phyloP scores from a whole-genome alignment of 2,888 invertebrate species.

The Aproaerema taeniolella region DNA sequence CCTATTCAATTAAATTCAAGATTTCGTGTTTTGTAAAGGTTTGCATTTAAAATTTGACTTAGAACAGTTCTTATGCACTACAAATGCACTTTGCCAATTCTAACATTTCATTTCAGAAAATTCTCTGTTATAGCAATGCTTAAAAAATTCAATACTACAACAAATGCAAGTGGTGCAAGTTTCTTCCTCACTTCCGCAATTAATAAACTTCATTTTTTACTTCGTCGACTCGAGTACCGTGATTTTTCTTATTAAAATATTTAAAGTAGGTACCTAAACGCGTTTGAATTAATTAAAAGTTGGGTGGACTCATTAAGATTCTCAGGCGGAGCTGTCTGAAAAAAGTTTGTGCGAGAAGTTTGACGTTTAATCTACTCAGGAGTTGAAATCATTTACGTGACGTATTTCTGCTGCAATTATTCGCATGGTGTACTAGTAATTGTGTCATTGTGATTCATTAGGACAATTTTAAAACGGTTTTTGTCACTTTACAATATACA shows the following conservation, averaged over 20 bases:
- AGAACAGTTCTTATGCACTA: too few relatives aligned
- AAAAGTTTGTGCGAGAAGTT: constrained; percentile 23
- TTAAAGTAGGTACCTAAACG: constrained; percentile 45
- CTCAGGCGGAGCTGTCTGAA: constrained; percentile 28
- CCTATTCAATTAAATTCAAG: too few relatives aligned
- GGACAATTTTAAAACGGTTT: too few relatives aligned
- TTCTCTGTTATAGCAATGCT: too few relatives aligned
- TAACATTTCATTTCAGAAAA: too few relatives aligned
- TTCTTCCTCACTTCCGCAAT: background rate
- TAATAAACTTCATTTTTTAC: background rate
- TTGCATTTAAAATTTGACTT: too few relatives aligned
- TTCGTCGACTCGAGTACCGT: constrained; percentile 33
- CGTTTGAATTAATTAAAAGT: constrained; percentile 64
- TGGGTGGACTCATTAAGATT: constrained; percentile 51
- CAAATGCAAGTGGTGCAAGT: background rate
- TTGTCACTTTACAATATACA: too few relatives aligned
- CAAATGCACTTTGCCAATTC: too few relatives aligned
- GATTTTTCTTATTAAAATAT: constrained; percentile 45
- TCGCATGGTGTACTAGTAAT: constrained; percentile 4
- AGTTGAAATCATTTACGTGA: constrained; percentile 14
- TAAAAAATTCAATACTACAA: too few relatives aligned
- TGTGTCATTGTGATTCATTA: background rate
- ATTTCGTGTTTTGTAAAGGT: too few relatives aligned
- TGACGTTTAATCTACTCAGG: constrained; percentile 27
- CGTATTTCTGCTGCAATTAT: constrained; percentile 26